These are phyloP conservation scores for Hoplodrina ambigua DNA, from an alignment of 2,888 invertebrate species.

Conservation along the genomic window DNA sequence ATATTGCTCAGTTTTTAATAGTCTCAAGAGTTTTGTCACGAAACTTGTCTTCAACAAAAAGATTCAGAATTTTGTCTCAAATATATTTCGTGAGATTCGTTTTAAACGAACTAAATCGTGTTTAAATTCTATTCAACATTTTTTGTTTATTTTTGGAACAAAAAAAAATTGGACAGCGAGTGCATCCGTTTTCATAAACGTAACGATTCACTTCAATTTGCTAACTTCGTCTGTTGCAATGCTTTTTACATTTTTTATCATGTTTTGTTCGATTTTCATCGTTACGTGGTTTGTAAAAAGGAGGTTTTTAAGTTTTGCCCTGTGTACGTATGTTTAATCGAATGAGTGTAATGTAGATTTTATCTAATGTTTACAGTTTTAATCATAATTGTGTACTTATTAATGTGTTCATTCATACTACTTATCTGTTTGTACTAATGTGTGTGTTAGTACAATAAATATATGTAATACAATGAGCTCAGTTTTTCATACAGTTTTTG, in stretches of 20 bases:
- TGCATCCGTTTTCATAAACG: background rate
- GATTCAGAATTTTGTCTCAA: no score
- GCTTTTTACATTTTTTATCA: background rate
- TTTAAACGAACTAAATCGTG: background rate
- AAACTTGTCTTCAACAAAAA: no score
- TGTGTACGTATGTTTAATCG: background rate
- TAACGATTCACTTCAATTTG: background rate
- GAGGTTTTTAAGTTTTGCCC: background rate
- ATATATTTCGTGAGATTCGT: background rate
- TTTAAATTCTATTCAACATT: background rate
- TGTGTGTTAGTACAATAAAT: conserved; percentile 12
- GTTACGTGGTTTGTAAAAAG: background rate
- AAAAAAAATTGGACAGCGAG: background rate
- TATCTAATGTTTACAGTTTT: conserved; percentile 1
- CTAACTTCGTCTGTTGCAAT: background rate
- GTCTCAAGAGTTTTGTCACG: no score
- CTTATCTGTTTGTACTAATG: conserved; percentile 31
- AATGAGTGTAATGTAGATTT: conserved; percentile 9
- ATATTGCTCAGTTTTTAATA: no score
- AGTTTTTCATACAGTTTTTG: conserved; percentile 11
- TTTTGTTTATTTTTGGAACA: background rate
- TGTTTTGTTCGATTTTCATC: background rate
- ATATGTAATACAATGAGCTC: conserved; percentile 1
- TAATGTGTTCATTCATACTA: conserved; percentile 32
- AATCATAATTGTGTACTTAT: conserved; percentile 10